Evolutionary conservation across 1,140 invertebrate species (phyloP), one percentile per base, ranked within the genome.

Genomic region (Charaxes varanes): DNA sequence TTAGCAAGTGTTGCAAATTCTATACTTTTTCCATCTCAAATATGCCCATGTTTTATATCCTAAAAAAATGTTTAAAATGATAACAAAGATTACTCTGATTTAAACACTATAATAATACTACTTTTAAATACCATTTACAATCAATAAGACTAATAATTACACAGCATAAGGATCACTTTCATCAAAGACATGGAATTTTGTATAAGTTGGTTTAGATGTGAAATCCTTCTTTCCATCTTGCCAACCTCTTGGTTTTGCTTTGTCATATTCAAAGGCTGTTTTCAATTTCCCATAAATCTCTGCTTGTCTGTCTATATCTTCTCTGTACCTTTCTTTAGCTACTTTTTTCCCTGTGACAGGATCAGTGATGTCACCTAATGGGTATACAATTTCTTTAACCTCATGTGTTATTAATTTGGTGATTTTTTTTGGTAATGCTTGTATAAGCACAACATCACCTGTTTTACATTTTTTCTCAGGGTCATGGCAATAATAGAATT

Each of bases 331-430:
- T 34, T 85, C 86, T 24, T 84, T 88, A 1, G 91, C 87, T 36
- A 91, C 88, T 77, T 93, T 92, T 66, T 94, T 94, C 14, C 91
- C 91, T 49, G 92, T 93, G 12, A 96, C 77, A 17, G 94, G 94
- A 83, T 94, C 93, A 24, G 88, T 92, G 8, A 94, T 83, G 84
- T 96, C 93, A 48, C 94, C 94, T 49, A 90, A 82, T 10, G 91
- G 90, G 78, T 93, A 93, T 13, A 96, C 87, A 7, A 95, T 87
- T 70, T 94, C 89, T 59, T 92, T 84, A 1, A 96, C 87, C 80
- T 90, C 86, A 56, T 96, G 93, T 4, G 91, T 91, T 2, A 96
- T 93, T 6, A 93, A 72, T 30, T 88, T 88, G 0, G 93, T 93
- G 36, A 94, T 45, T 72, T 90, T 91, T 37, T 90, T 63, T 6